A percentile compares a stretch with the other conserved stretches of the same genome.
phyloP scores from a whole-genome alignment of 2,113 vertebrate genomes.

The Rattus rattus region DNA sequence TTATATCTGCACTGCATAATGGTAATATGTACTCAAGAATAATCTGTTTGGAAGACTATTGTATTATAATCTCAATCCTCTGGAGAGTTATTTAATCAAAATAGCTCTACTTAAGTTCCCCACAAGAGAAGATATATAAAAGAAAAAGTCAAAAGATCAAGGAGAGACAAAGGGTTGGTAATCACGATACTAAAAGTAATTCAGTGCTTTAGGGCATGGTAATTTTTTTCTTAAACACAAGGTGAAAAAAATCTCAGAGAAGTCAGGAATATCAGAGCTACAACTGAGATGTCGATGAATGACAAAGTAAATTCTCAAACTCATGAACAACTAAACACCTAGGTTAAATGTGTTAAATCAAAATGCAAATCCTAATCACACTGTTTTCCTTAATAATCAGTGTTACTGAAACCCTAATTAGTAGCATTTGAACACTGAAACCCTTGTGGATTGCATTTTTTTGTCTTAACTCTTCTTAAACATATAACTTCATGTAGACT shows the following conservation, averaged over 20 bases:
- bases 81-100: constrained; percentile 85
- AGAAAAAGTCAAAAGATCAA: constrained; percentile 77
- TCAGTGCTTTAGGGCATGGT: constrained; percentile 65
- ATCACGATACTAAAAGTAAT: constrained; percentile 69
- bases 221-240: constrained; percentile 50
- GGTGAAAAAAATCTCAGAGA: constrained; percentile 3
- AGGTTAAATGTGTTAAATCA: constrained; percentile 68
- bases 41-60: constrained; percentile 78
- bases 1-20: constrained; percentile 71
- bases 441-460: not conserved
- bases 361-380: constrained; percentile 74
- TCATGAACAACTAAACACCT: constrained; percentile 40
- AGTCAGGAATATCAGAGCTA: constrained; percentile 46
- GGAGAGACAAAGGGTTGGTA: constrained; percentile 71
- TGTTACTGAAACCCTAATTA: constrained; percentile 44
- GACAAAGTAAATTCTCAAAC: constrained; percentile 61
- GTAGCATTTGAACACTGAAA: constrained; percentile 1
- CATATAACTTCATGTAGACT: not conserved
- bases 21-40: constrained; percentile 77
- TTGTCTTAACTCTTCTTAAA: constrained; percentile 42
- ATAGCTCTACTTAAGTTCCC: constrained; percentile 80
- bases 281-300: constrained; percentile 69
- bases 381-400: constrained; percentile 16
- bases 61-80: constrained; percentile 80
- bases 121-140: constrained; percentile 74